Evolutionary conservation across 1,140 invertebrate genomes (phyloP), one percentile per base, ranked within the genome.

Genomic region (Psilanteris sp.): DNA sequence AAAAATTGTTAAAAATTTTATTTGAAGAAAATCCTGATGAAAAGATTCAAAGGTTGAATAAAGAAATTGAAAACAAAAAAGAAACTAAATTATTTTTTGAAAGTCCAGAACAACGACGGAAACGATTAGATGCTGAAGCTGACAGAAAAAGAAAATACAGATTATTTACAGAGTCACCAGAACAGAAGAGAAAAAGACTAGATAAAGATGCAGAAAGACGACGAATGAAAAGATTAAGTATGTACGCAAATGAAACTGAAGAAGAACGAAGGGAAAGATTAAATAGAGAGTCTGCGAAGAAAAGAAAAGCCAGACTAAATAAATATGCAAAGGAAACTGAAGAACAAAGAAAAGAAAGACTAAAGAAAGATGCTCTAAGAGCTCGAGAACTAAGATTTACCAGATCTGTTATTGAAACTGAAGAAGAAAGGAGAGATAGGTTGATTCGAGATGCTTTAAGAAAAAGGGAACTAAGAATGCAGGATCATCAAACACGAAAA

Each of bases 371-470:
- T 10, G 83, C 83, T 3, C 32, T 82, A 0, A 80, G 83, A 62
- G 83, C 83, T 1, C 67, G 81, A 10, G 81, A 85, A 77, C 79
- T 81, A 72, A 84, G 83, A 44, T 83, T 84, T 43, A 82, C 81
- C 0, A 81, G 79, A 34, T 84, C 81, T 5, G 70, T 82, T 10
- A 79, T 84, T 31, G 83, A 85, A 41, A 84, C 77, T 7, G 81
- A 85, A 43, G 82, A 84, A 29, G 81, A 84, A 32, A 81, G 80
- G 8, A 78, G 76, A 31, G 59, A 79, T 59, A 82, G 82, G 41
- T 77, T 85, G 54, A 73, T 85, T 44, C 83, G 79, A 20, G 83
- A 84, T 37, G 83, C 83, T 10, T 32, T 84, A 44, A 73, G 81
- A 26, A 84, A 85, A 15, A 68, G 74, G 13, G 82, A 85, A 71